phyloP scores from a whole-genome alignment of 2,797 vertebrate species.

The Gymnoscopelus braueri region DNA sequence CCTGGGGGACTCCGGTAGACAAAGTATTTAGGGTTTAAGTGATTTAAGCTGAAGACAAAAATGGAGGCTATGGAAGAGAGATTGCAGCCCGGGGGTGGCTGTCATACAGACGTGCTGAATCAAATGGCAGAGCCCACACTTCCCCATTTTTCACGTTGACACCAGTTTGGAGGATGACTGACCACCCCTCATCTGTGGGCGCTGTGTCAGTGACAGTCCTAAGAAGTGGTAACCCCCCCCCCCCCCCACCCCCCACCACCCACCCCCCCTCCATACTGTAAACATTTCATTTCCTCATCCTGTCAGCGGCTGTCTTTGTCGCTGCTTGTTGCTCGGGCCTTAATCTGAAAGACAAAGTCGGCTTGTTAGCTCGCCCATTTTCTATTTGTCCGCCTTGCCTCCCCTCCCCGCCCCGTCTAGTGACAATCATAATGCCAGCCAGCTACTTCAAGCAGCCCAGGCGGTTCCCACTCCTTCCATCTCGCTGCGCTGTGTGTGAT shows the following conservation, averaged over 20 bases:
- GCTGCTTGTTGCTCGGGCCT: conserved; percentile 70
- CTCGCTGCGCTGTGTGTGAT: conserved; percentile 41
- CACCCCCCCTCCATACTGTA: conserved; percentile 58
- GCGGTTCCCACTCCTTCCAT: conserved; percentile 49
- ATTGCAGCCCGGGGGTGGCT: conserved; percentile 40
- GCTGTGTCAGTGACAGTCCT: conserved; percentile 58
- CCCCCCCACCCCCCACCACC: conserved; percentile 39
- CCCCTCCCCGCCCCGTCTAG: conserved; percentile 58
- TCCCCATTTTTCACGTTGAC: conserved; percentile 66
- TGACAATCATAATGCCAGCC: conserved; percentile 51
- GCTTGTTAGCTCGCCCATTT: conserved; percentile 61
- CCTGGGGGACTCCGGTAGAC: conserved; percentile 44
- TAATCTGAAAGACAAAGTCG: conserved; percentile 86
- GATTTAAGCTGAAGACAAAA: no score
- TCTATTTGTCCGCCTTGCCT: conserved; percentile 66
- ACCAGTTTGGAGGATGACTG: conserved; percentile 65
- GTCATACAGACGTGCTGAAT: conserved; percentile 55
- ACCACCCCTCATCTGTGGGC: conserved; percentile 48
- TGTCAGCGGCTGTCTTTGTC: conserved; percentile 79
- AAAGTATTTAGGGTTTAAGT: conserved; percentile 36
- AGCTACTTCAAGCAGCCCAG: no score
- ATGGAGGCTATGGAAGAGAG: conserved; percentile 41
- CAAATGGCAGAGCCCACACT: conserved; percentile 44
- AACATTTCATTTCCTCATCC: conserved; percentile 86
- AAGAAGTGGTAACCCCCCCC: conserved; percentile 67